phyloP scores from a whole-genome alignment of 2,113 vertebrate genomes.

The Orthochromis malagaraziensis region DNA sequence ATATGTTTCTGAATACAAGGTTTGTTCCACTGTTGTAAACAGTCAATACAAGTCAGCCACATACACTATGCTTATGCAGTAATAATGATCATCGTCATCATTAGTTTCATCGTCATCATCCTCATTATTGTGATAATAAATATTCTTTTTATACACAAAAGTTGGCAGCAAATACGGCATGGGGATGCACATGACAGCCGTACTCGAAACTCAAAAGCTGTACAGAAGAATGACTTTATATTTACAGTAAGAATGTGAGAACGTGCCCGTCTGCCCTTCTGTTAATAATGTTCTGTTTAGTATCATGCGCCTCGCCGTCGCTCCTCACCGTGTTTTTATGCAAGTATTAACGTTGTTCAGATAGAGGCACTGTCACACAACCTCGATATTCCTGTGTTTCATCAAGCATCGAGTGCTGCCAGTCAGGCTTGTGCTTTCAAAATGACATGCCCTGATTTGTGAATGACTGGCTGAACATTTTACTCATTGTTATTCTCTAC shows the following conservation, averaged over 20 bases:
- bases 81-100: conserved; percentile 49
- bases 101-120: conserved; percentile 50
- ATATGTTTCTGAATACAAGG: conserved; percentile 62
- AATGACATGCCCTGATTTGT: conserved; percentile 63
- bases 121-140: conserved; percentile 64
- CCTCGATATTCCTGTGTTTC: conserved; percentile 17
- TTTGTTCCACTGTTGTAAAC: conserved; percentile 70
- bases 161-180: conserved; percentile 78
- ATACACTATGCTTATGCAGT: conserved; percentile 66
- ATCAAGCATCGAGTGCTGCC: conserved; percentile 25
- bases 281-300: conserved; percentile 42
- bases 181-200: conserved; percentile 73
- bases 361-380: conserved; percentile 29
- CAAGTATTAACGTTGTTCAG: conserved; percentile 1
- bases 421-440: conserved; percentile 66
- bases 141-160: conserved; percentile 75
- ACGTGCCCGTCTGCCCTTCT: conserved; percentile 57
- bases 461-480: conserved; percentile 58
- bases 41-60: conserved; percentile 72
- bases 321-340: conserved; percentile 3
- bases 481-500: conserved; percentile 31
- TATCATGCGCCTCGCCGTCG: conserved; percentile 54
- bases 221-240: conserved; percentile 78
- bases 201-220: conserved; percentile 77
- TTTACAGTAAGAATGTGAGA: conserved; percentile 81